Evolutionary conservation across 1,140 invertebrate species (phyloP), one percentile per base, ranked within the genome.

Genomic region (Formica selysi): DNA sequence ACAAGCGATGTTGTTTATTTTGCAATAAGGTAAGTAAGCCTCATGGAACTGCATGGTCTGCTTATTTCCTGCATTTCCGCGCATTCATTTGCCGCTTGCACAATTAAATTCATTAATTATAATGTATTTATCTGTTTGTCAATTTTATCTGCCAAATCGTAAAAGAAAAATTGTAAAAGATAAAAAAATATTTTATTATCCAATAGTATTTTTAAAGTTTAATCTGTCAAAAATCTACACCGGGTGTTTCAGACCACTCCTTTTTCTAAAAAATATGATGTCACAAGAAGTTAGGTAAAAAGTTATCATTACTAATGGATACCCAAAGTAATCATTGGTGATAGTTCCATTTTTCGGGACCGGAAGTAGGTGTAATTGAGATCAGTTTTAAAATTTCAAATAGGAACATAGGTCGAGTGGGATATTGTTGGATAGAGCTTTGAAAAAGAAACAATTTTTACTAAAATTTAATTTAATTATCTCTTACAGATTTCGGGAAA

Each of bases 391-490:
- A 41, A 41, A 10, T 10, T 41, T 41, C 41, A 41, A 41, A 41
- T 41, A 41, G 7, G 10, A 41, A 41, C 41, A 41, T 41, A 7
- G 10, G 10, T 41, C 41, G 10, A 51, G 19, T 19, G 48, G 16
- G 2, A 10, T 51, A 80, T 86, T 32, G 29, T 41, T 67, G 38
- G 11, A 71, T 61, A 44, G 32, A 67, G 68, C 76, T 62, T 78
- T 79, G 32, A 11, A 67, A 67, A 67, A 19, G 13, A 36, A 65
- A 71, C 22, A 41, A n/a, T 10, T 71, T 73, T 73, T 41, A 36
- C 71, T 68, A 22, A 73, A 48, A 41, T 32, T 86, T 57, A 78
- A 76, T 29, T 54, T 51, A 32, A 16, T 73, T n/a, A 86, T 76
- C 36, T 32, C 65, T 10, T 85, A 38, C 54, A 57, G 5, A 19